Evolutionary conservation across 2,797 vertebrate species (phyloP), one percentile per base, ranked within the genome.

Genomic region (Ctenochaetus hawaiiensis): DNA sequence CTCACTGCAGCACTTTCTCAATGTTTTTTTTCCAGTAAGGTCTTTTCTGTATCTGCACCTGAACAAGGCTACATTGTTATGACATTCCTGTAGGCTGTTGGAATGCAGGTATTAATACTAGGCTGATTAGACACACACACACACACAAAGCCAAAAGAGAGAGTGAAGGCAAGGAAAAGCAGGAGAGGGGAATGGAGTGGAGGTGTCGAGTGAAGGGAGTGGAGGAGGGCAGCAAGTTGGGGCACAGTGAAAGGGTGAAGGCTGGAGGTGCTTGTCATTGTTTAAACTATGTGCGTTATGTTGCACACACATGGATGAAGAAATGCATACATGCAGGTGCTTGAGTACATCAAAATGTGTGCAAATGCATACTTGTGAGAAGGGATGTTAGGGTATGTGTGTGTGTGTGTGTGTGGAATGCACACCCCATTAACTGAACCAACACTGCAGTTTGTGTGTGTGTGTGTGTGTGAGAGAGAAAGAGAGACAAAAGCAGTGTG

Each of bases 21-120:
- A 77, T 83, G 75, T 79, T 82, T 80, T 88, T 81, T 90, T 30
- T 30, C 26, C 76, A 76, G 69, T 22, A 48, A 67, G 65, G 65
- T 72, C 75, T 77, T 67, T 82, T 37, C 4, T 79, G 49, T 72
- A 20, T 72, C 78, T 82, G 58, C 76, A 88, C 87, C 90, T 85
- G 92, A 94, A 95, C 94, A 95, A 92, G 86, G 92, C 87, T 83
- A 79, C 93, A 93, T 94, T 96, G 95, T 95, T 93, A 87, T 92
- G 84, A 91, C 88, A 94, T 95, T 95, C 94, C 92, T 92, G 71
- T 49, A 51, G 92, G 82, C 90, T 89, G 86, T 91, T 88, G 94
- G 95, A 95, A 95, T 95, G 93, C 92, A 94, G 91, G 94, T 94
- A 94, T 94, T 95, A 95, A 92, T 91, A 75, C 77, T 61, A 89